Evolutionary conservation across 2,113 vertebrate genomes (phyloP), one percentile per base, ranked within the genome.

Genomic region (Pteruthius melanotis): DNA sequence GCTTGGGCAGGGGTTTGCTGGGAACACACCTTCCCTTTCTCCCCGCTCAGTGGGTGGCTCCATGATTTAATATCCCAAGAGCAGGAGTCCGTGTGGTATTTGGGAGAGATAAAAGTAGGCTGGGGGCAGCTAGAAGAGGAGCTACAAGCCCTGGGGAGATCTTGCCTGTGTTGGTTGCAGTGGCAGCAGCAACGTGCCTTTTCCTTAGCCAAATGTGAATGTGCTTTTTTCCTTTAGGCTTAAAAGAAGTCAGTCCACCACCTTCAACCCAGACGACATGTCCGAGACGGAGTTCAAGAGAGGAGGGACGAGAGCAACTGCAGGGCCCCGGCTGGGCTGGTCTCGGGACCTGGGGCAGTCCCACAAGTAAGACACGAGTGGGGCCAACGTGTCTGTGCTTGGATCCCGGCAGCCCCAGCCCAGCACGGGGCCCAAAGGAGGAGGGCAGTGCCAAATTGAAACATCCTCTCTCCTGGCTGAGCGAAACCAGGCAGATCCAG

Each of bases 241-340:
- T 54, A 99, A 95, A 93, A 99, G 99, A 95, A 99, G 99, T 90
- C 99, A 99, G 80, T 99, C 99, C 3, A 99, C 99, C 44, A 99
- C 99, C 4, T 99, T 99, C 85, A 99, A 99, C 96, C 98, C 99
- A 47, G 99, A 99, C 2, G 99, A 99, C 79, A 98, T 99, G 84
- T 97, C 98, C 0, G 99, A 99, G 86, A 98, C 97, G 0, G 99
- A 99, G 94, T 99, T 99, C 96, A 99, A 98, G 79, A 98, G 99
- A 93, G 99, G 99, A 57, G 99, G 99, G 33, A 99, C 99, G 19
- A 98, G 99, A 94, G 99, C 99, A 35, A 99, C 99, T 1, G 99
- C 99, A 0, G 99, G 99, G 27, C 99, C 99, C 6, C 98, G 99
- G 45, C 92, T 99, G 77, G 99, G 99, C 66, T 99, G 99, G 99